Percentiles rank a stretch among this genome's conserved stretches.
These are phyloP conservation scores for Ctenodactylus gundi DNA, from an alignment of 2,113 vertebrate species.

Conservation along the genomic window DNA sequence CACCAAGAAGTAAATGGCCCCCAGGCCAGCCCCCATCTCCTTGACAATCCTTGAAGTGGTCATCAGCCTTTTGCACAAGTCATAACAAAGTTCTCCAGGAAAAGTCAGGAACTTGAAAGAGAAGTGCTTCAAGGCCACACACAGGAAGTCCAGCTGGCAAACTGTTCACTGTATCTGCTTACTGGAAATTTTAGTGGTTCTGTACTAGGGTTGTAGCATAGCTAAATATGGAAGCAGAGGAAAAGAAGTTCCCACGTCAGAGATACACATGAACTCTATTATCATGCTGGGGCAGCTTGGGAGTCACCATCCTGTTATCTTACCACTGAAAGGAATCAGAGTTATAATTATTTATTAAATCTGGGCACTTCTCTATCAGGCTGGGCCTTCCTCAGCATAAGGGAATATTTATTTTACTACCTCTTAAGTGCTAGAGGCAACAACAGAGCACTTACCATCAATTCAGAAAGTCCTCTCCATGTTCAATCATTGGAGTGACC, in stretches of 20 bases:
- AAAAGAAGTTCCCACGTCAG: background rate
- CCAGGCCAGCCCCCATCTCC: background rate
- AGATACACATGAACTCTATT: conserved; percentile 30
- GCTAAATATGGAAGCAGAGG: background rate
- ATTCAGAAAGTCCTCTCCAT: background rate
- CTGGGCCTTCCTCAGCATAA: background rate
- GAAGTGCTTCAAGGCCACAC: conserved; percentile 58
- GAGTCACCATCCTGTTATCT: background rate
- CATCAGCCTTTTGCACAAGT: background rate
- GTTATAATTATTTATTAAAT: background rate
- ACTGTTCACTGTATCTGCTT: conserved; percentile 52
- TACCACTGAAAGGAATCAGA: background rate
- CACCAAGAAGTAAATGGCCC: background rate
- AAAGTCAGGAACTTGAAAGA: no score
- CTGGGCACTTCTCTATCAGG: background rate
- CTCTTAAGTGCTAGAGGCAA: background rate
- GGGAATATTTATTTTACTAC: background rate
- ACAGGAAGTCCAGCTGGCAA: conserved; percentile 16
- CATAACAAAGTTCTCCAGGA: conserved; percentile 6
- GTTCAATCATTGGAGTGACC: background rate
- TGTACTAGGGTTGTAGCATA: background rate
- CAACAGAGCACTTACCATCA: background rate
- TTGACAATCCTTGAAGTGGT: background rate
- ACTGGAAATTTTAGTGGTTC: background rate
- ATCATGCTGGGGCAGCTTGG: conserved; percentile 12